Conservation (phyloP, 2,113 vertebrate species). For the Manacus vitellinus region DNA sequence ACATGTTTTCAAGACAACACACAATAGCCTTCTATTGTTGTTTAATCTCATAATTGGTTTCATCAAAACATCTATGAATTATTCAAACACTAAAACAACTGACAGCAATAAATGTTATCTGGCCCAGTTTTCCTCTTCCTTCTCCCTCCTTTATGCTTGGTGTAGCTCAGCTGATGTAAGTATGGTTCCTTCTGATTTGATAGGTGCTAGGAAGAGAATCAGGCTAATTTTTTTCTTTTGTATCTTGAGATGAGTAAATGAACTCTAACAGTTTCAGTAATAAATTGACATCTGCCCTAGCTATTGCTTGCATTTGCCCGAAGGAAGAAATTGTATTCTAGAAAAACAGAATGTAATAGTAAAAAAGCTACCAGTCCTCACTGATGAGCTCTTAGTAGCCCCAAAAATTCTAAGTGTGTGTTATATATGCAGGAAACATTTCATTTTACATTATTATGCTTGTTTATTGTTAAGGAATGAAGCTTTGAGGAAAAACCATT, state of each 20-base stretch:
- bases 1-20: background rate
- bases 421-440: background rate
- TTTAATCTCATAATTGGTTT: slow-evolving; percentile 17
- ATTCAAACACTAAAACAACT: background rate
- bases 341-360: background rate
- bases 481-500: background rate
- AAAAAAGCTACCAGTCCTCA: background rate
- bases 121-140: background rate
- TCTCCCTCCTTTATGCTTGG: background rate
- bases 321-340: background rate
- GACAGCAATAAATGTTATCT: background rate
- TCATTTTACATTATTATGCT: background rate
- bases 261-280: background rate
- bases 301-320: background rate
- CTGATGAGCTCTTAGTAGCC: background rate
- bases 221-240: background rate
- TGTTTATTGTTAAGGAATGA: background rate
- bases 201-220: background rate
- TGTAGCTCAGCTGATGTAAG: background rate
- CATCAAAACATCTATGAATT: slow-evolving; percentile 6
- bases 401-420: background rate
- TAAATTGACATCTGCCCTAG: background rate
- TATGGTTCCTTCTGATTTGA: background rate
- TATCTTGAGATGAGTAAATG: background rate
- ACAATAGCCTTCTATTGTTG: background rate